These are phyloP conservation scores for Pedionomus torquatus DNA, from an alignment of 2,113 vertebrate genomes.

Conservation along the genomic window DNA sequence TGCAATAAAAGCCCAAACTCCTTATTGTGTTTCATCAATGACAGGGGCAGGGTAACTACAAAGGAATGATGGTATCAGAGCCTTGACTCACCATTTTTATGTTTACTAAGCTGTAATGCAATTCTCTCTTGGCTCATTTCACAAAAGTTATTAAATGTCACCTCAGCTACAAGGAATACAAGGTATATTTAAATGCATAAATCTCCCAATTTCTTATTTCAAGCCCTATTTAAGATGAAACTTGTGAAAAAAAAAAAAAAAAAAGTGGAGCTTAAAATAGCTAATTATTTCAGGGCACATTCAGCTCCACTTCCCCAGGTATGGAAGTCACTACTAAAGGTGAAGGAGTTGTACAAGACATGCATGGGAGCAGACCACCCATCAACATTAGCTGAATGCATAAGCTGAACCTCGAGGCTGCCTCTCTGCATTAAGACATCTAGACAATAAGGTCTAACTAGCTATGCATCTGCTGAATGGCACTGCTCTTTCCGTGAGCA, in stretches of 20 bases:
- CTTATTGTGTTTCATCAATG: neutral
- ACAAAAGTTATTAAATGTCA: slow-evolving; percentile 45
- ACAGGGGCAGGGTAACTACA: neutral
- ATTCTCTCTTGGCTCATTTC: slow-evolving; percentile 32
- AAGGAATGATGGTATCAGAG: neutral
- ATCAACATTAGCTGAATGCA: neutral
- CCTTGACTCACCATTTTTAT: slow-evolving; percentile 7
- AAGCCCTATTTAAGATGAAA: neutral
- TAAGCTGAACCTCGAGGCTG: neutral
- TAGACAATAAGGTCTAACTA: neutral
- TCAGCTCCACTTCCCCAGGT: neutral
- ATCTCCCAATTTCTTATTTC: neutral
- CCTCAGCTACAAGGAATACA: neutral
- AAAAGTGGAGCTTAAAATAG: neutral
- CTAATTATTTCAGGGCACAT: neutral
- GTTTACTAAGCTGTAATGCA: slow-evolving; percentile 19
- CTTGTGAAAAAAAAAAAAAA: neutral
- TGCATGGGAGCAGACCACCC: neutral
- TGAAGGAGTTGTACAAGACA: neutral
- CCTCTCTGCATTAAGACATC: neutral
- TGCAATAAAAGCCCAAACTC: neutral
- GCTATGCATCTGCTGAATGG: neutral
- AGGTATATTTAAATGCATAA: slow-evolving; percentile 19
- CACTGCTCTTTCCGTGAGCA: neutral
- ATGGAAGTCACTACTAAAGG: neutral